Evolutionary conservation across 2,113 vertebrate species (phyloP).

Genomic region (Marmota flaviventris): DNA sequence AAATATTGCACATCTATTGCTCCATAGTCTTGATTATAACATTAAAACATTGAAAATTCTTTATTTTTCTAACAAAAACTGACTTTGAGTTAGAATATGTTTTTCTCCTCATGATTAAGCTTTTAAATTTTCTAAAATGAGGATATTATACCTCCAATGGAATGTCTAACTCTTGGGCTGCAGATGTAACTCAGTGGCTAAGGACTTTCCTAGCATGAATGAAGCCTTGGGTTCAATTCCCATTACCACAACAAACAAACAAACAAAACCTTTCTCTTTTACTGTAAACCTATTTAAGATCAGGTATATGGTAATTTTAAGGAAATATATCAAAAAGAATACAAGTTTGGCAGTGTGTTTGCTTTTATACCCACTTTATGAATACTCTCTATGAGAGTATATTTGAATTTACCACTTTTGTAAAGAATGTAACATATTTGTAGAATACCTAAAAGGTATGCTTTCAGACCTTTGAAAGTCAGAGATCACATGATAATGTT

Average conservation of each 20-base stretch:
- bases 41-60: constrained; percentile 46
- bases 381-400: background rate
- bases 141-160: background rate
- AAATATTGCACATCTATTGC: constrained; percentile 15
- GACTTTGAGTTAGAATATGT: constrained; percentile 46
- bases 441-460: constrained; percentile 20
- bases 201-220: background rate
- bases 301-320: background rate
- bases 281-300: constrained; percentile 1
- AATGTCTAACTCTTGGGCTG: background rate
- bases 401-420: constrained; percentile 23
- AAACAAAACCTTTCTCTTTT: background rate
- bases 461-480: constrained; percentile 17
- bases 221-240: background rate
- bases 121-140: constrained; percentile 46
- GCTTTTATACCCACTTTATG: background rate
- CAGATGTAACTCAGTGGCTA: background rate
- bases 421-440: background rate
- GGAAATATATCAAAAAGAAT: background rate
- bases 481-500: constrained; percentile 39
- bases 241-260: background rate
- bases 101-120: background rate
- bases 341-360: constrained; percentile 40
- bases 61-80: constrained; percentile 43
- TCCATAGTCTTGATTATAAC: background rate